phyloP scores from a whole-genome alignment of 1,140 invertebrate genomes.

The Heliconius nattereri region DNA sequence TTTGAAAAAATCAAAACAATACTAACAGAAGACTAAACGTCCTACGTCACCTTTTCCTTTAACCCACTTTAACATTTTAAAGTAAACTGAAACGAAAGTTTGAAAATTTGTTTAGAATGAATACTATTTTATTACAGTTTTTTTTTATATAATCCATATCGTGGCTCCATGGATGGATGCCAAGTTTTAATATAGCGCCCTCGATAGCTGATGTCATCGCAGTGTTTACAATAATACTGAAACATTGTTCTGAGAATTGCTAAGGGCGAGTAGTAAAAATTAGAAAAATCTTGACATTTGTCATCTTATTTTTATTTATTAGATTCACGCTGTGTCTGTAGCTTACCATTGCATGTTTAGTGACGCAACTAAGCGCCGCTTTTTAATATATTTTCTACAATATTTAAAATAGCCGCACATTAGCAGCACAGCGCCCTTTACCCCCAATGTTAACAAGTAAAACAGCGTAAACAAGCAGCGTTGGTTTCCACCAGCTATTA shows the following conservation, averaged over 20 bases:
- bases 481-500: too few species aligned
- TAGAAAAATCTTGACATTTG: background rate
- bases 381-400: too few species aligned
- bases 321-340: too few species aligned
- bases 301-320: background rate
- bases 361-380: too few species aligned
- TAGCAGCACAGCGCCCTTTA: too few species aligned
- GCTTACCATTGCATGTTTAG: too few species aligned
- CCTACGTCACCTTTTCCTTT: background rate
- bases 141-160: slow-evolving; percentile 49
- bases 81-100: background rate
- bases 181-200: slow-evolving; percentile 66
- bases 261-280: slow-evolving; percentile 6
- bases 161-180: slow-evolving; percentile 49
- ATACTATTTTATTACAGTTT: too few species aligned
- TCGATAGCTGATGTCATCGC: slow-evolving; percentile 57
- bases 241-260: slow-evolving; percentile 39
- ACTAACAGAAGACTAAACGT: too few species aligned
- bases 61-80: background rate
- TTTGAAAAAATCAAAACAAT: too few species aligned
- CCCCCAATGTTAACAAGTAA: too few species aligned
- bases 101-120: background rate
- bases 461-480: too few species aligned
- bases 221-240: slow-evolving; percentile 55
- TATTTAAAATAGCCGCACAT: too few species aligned